Conservation (phyloP, 2,797 vertebrate species). For the Iguana delicatissima region DNA sequence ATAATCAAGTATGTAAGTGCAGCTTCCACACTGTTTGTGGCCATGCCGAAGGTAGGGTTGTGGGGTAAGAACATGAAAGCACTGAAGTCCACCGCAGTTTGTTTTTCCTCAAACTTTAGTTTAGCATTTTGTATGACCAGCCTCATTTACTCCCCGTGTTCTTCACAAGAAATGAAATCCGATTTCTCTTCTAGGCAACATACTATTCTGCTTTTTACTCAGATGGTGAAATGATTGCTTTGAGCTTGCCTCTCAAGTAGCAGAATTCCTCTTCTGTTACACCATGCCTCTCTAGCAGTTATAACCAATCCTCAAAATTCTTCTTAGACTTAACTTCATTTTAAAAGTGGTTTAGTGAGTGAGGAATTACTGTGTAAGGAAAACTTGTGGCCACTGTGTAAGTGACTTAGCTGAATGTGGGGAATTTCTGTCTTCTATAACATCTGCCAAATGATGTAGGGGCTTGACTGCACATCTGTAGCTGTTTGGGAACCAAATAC, state of each 20-base stretch:
- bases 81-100: no score
- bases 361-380: neutral
- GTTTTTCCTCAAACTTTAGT: no score
- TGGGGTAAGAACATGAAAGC: no score
- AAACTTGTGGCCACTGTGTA: neutral
- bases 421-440: no score
- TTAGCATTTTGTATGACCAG: neutral
- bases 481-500: neutral
- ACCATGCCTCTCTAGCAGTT: neutral
- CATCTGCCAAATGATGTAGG: neutral
- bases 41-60: no score
- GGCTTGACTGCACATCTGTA: neutral
- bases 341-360: neutral
- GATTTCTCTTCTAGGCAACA: neutral
- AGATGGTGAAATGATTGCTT: neutral
- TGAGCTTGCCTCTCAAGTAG: neutral
- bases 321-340: neutral
- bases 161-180: neutral
- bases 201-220: neutral
- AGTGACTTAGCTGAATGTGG: neutral
- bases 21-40: no score
- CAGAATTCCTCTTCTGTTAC: neutral
- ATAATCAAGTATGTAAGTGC: no score
- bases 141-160: no score
- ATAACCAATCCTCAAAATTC: neutral